phyloP scores from a whole-genome alignment of 2,797 vertebrate genomes.

The Choloepus didactylus region DNA sequence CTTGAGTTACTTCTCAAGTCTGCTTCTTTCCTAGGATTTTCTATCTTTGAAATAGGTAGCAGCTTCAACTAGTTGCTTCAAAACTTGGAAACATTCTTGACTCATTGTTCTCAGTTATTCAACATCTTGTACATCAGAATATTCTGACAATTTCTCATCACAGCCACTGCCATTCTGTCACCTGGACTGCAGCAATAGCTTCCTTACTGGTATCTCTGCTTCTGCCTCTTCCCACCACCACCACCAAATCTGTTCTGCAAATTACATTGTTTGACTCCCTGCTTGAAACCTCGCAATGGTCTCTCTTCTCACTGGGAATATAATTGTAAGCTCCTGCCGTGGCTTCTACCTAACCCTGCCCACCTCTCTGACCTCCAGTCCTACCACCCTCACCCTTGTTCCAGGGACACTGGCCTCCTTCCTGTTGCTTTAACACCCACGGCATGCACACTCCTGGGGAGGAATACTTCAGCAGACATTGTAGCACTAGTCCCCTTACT shows the following conservation, averaged over 20 bases:
- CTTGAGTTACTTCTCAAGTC: background rate
- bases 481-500: background rate
- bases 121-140: background rate
- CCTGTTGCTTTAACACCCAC: background rate
- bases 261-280: background rate
- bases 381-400: background rate
- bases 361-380: background rate
- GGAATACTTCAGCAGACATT: background rate
- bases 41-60: background rate
- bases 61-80: background rate
- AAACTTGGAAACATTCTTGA: background rate
- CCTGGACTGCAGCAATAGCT: background rate
- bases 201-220: background rate
- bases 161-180: background rate
- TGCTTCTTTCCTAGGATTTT: background rate
- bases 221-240: rapidly evolving
- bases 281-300: background rate
- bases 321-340: background rate
- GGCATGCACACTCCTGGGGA: background rate
- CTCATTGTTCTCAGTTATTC: background rate
- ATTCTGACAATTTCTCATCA: background rate
- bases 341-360: background rate
- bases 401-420: background rate
- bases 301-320: background rate
- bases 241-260: background rate